phyloP scores from a whole-genome alignment of 1,140 invertebrate genomes.

The Drosophila saltans region DNA sequence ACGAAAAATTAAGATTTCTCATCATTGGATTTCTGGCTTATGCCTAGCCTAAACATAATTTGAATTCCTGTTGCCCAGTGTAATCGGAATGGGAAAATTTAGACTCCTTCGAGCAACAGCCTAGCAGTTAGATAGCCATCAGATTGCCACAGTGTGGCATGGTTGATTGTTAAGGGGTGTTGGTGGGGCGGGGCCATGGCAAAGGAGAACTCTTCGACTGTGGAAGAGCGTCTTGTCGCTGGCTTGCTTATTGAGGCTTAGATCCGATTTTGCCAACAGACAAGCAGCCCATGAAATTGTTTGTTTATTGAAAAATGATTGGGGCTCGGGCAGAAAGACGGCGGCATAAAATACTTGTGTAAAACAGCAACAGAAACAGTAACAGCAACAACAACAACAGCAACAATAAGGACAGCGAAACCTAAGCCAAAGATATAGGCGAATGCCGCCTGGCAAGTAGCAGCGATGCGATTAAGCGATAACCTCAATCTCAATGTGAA shows the following conservation, averaged over 20 bases:
- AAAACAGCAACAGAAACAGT: slow-evolving; percentile 38
- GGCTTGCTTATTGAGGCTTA: slow-evolving; percentile 79
- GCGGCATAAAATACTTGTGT: slow-evolving; percentile 29
- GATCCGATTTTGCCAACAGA: slow-evolving; percentile 78
- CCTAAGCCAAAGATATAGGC: slow-evolving; percentile 27
- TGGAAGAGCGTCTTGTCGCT: slow-evolving; percentile 80
- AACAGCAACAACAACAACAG: slow-evolving; percentile 43
- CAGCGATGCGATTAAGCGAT: slow-evolving; percentile 77
- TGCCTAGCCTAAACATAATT: slow-evolving; percentile 10
- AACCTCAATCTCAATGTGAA: slow-evolving; percentile 67
- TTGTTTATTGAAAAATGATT: slow-evolving; percentile 82
- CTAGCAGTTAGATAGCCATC: slow-evolving; percentile 58
- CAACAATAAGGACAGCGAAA: slow-evolving; percentile 36
- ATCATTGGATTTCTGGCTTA: background rate
- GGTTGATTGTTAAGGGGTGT: background rate
- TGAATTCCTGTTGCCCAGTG: slow-evolving; percentile 57
- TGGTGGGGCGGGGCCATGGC: background rate
- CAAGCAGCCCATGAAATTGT: slow-evolving; percentile 81
- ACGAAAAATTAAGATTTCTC: background rate
- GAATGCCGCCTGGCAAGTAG: slow-evolving; percentile 47
- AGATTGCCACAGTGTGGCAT: slow-evolving; percentile 14
- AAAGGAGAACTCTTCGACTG: slow-evolving; percentile 20
- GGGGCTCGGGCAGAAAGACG: slow-evolving; percentile 15
- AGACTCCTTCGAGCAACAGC: slow-evolving; percentile 5
- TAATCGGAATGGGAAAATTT: slow-evolving; percentile 35